A percentile compares a stretch with the other conserved stretches of the same genome.
phyloP scores from a whole-genome alignment of 1,140 invertebrate species.

The Dolichoris vasculosae region DNA sequence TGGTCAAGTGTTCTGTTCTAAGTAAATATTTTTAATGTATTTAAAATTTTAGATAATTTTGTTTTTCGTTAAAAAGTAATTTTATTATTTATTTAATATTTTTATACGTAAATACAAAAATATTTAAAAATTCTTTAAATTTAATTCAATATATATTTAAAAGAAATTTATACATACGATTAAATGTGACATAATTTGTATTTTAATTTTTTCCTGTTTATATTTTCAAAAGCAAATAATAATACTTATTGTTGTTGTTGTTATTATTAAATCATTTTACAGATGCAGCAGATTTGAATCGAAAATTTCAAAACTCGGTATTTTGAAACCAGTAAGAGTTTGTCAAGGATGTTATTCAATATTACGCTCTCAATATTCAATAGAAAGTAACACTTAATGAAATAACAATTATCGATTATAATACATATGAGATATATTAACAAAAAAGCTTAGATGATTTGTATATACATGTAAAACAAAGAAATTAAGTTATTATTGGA shows the following conservation, averaged over 20 bases:
- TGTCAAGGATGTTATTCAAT: conserved; percentile 88
- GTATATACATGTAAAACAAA: conserved; percentile 59
- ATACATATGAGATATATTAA: conserved; percentile 52
- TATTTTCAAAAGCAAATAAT: not conserved
- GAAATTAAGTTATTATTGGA: conserved; percentile 31
- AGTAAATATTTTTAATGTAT: conserved; percentile 76
- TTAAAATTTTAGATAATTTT: no score
- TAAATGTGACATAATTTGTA: not conserved
- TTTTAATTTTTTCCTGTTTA: not conserved
- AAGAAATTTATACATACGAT: not conserved
- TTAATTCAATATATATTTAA: no score
- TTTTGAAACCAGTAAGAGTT: conserved; percentile 92
- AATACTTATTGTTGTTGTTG: not conserved
- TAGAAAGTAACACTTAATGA: conserved; percentile 68
- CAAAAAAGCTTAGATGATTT: conserved; percentile 56
- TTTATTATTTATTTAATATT: no score
- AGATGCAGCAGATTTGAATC: conserved; percentile 95
- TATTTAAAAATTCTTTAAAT: no score
- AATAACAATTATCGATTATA: conserved; percentile 22
- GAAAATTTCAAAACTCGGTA: conserved; percentile 92
- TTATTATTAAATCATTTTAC: no score
- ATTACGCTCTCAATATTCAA: conserved; percentile 68
- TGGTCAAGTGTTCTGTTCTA: conserved; percentile 97
- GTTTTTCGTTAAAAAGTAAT: no score
- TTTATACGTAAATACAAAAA: not conserved